Evolutionary conservation across 2,888 invertebrate genomes (phyloP).

Genomic region (Plemyria rubiginata): DNA sequence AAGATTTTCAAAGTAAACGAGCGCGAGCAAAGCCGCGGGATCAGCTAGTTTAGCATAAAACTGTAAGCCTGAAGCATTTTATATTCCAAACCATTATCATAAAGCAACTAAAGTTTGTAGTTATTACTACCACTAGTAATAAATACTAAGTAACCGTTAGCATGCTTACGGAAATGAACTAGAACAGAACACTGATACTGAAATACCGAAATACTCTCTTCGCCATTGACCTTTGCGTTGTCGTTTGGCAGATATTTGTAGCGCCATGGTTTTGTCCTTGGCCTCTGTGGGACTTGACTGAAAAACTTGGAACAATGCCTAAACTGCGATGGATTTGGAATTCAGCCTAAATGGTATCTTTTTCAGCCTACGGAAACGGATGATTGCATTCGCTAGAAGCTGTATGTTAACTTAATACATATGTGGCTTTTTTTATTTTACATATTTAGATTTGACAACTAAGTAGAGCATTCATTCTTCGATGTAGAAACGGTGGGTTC

Average conservation of each 20-base stretch:
- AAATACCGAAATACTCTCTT: conserved; percentile 22
- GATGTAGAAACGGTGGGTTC: no score
- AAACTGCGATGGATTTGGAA: conserved; percentile 27
- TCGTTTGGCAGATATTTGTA: conserved; percentile 26
- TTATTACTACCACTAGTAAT: conserved; percentile 9
- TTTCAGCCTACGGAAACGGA: conserved; percentile 7
- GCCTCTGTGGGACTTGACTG: conserved; percentile 4
- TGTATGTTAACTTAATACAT: conserved; percentile 16
- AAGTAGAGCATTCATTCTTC: no score
- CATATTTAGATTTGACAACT: no score
- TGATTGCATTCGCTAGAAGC: background rate
- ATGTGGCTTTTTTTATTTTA: no score
- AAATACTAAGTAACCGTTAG: conserved; percentile 8
- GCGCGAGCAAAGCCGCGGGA: no score
- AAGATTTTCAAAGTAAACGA: no score
- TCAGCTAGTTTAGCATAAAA: no score
- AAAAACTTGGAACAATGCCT: conserved; percentile 24
- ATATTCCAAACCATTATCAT: conserved; percentile 2
- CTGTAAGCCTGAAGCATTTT: background rate
- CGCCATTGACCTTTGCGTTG: conserved; percentile 21
- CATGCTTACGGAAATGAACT: conserved; percentile 16
- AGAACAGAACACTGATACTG: conserved; percentile 10
- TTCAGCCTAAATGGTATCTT: conserved; percentile 20
- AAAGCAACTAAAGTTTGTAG: conserved; percentile 1
- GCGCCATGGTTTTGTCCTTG: conserved; percentile 27